Conservation (phyloP, 64 coral and sea anemone genomes). For the Porites australiensis region DNA sequence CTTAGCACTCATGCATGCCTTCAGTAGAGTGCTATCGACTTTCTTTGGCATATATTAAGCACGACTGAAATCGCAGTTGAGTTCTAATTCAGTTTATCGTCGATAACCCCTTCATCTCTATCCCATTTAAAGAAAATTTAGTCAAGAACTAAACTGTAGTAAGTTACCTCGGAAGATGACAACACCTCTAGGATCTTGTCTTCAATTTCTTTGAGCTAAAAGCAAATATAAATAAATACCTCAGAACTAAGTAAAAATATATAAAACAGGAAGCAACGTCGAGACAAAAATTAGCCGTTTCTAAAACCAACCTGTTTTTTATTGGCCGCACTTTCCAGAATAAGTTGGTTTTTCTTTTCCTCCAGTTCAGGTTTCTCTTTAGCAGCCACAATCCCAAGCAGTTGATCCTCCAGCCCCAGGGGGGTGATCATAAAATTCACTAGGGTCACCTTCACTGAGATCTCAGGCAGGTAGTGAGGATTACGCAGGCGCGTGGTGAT, state of each 20-base stretch:
- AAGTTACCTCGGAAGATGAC: conserved; percentile 93
- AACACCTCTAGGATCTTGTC: conserved; percentile 95
- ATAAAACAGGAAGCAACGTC: too few species aligned
- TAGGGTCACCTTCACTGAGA: conserved; percentile 97
- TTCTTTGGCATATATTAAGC: too few species aligned
- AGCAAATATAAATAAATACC: background rate
- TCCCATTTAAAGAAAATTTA: too few species aligned
- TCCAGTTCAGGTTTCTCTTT: conserved; percentile 98
- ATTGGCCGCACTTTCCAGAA: conserved; percentile 94
- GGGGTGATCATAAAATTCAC: conserved; percentile 99
- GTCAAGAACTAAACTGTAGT: background rate
- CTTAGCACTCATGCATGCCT: too few species aligned
- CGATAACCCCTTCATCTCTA: too few species aligned
- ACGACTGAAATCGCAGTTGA: too few species aligned
- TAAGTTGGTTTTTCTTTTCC: conserved; percentile 97
- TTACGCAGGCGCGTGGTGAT: conserved; percentile 97
- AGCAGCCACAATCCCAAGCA: conserved; percentile 97
- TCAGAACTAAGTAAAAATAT: too few species aligned
- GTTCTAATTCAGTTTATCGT: too few species aligned
- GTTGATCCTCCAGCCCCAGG: conserved; percentile 94
- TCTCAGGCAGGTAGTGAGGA: conserved; percentile 98
- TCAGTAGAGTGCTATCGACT: too few species aligned
- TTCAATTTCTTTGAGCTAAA: conserved; percentile 98
- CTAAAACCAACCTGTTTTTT: conserved; percentile 91
- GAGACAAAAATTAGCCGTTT: too few species aligned